These are phyloP conservation scores for Dicerorhinus sumatrensis DNA, from an alignment of 2,113 vertebrate genomes.

Conservation along the genomic window DNA sequence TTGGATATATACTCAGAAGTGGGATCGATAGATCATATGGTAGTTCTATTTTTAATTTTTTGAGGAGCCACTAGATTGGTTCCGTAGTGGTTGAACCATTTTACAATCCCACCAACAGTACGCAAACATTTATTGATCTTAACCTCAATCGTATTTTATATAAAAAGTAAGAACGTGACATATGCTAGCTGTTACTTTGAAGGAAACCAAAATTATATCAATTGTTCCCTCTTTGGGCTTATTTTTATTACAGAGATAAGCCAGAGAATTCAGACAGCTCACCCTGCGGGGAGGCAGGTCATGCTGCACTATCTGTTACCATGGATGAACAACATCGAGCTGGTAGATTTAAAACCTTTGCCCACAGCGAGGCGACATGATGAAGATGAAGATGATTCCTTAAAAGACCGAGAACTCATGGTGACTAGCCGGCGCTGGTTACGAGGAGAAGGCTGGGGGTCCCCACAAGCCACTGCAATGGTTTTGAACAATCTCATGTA, in stretches of 20 bases:
- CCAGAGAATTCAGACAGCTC: constrained; percentile 98
- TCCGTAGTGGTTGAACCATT: neutral
- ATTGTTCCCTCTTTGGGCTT: neutral
- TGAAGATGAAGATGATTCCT: constrained; percentile 94
- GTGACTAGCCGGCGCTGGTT: constrained; percentile 97
- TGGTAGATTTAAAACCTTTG: constrained; percentile 95
- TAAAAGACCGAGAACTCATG: constrained; percentile 95
- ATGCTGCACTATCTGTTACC: constrained; percentile 99
- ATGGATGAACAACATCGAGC: constrained; percentile 99
- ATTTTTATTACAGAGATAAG: constrained; percentile 93
- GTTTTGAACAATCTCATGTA: constrained; percentile 99
- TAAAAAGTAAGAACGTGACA: neutral
- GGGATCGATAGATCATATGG: neutral
- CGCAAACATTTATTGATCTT: neutral
- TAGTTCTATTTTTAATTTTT: neutral
- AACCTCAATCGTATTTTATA: neutral
- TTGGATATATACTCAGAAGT: neutral
- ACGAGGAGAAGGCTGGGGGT: constrained; percentile 97
- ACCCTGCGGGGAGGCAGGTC: constrained; percentile 96
- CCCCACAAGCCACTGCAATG: constrained; percentile 97
- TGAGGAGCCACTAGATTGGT: neutral
- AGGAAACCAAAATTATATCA: neutral
- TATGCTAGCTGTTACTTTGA: neutral
- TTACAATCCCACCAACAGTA: neutral
- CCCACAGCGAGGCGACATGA: constrained; percentile 90